Evolutionary conservation across 37 sponge, comb jelly and placozoan genomes (phyloP).

Genomic region (Ianthella basta): DNA sequence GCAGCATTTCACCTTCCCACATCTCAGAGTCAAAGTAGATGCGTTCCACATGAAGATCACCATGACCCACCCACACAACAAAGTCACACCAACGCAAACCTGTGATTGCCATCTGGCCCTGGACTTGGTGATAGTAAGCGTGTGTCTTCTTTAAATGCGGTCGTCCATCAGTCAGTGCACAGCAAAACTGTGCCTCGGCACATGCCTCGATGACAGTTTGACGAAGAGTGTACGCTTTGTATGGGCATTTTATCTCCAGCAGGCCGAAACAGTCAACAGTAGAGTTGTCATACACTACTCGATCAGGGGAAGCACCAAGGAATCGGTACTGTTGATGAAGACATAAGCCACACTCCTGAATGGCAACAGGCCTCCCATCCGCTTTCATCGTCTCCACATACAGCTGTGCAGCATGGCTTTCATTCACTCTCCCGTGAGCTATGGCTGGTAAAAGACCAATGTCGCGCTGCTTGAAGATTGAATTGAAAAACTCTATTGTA

Average conservation of each 20-base stretch:
- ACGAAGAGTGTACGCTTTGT: not conserved
- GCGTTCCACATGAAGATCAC: not conserved
- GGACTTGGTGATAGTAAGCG: not conserved
- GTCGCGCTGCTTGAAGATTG: too few species aligned
- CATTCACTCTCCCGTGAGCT: too few species aligned
- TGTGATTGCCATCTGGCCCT: not conserved
- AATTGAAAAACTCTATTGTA: too few species aligned
- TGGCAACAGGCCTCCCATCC: too few species aligned
- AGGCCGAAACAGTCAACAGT: not conserved
- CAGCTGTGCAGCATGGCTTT: too few species aligned
- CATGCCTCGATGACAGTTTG: not conserved
- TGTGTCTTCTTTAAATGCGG: not conserved
- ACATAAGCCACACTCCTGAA: constrained; percentile 30
- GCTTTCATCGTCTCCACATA: too few species aligned
- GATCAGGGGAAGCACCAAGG: constrained; percentile 46
- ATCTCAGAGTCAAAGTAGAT: not conserved
- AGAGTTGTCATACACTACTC: constrained; percentile 10
- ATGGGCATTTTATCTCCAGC: constrained; percentile 24
- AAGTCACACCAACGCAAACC: not conserved
- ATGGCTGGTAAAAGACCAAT: too few species aligned
- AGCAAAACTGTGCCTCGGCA: not conserved
- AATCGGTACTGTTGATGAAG: constrained; percentile 7
- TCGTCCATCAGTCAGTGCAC: not conserved
- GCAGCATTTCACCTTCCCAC: not conserved
- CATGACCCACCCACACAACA: not conserved